phyloP scores from a whole-genome alignment of 2,113 vertebrate genomes.

The Pygoscelis antarcticus region DNA sequence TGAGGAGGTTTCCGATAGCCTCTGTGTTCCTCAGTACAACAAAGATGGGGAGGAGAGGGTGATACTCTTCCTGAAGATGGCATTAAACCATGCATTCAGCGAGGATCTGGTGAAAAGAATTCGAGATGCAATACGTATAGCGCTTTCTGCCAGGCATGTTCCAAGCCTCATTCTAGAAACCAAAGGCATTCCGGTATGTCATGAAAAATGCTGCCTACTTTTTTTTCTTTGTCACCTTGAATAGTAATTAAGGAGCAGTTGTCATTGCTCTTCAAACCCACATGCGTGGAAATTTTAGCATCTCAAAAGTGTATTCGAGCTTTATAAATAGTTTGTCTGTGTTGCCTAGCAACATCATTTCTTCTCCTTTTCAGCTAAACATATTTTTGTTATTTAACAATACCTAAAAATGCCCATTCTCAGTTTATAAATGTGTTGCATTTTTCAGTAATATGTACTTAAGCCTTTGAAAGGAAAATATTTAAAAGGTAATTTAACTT shows the following conservation, averaged over 20 bases:
- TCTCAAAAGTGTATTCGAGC: conserved; percentile 33
- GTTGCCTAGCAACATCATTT: conserved; percentile 61
- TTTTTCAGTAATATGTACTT: not conserved
- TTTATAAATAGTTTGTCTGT: conserved; percentile 55
- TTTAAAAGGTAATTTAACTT: not conserved
- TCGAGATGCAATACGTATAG: conserved; percentile 81
- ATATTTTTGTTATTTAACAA: conserved; percentile 8
- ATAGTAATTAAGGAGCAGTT: conserved; percentile 54
- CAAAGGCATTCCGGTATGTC: conserved; percentile 89
- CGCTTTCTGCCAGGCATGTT: conserved; percentile 89
- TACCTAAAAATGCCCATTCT: not conserved
- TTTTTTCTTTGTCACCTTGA: conserved; percentile 49
- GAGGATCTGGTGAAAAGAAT: conserved; percentile 81
- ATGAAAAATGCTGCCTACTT: not conserved
- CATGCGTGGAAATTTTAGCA: not conserved
- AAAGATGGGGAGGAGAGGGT: conserved; percentile 89
- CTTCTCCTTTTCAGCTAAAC: not conserved
- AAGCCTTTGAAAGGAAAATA: not conserved
- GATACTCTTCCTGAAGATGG: conserved; percentile 94
- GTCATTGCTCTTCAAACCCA: conserved; percentile 54
- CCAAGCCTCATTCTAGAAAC: conserved; percentile 92
- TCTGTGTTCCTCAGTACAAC: conserved; percentile 94
- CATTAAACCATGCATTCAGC: conserved; percentile 74
- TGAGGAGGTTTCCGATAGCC: conserved; percentile 91
- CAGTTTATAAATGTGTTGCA: not conserved